Evolutionary conservation across 1,140 invertebrate species (phyloP), one percentile per base, ranked within the genome.

Genomic region (Drosophila pallidifrons): DNA sequence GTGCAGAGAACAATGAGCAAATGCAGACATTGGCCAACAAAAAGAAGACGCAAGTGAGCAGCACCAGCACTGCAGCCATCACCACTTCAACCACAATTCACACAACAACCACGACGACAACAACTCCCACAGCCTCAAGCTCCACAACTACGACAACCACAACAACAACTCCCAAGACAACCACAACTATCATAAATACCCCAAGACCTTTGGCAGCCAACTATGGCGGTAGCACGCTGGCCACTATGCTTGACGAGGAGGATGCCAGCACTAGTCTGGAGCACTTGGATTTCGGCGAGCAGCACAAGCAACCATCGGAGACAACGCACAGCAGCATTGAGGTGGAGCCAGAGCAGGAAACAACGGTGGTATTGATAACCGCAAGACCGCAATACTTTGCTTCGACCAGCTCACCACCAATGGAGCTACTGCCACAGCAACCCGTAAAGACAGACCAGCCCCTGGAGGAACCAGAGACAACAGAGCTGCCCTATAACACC

Each of bases 191-290:
- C 8, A 30, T 72, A 6, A 85, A 47, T 5, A 86, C 72, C 1
- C 61, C 16, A 0, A 66, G 70, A 11, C 87, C 87, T 5, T 35
- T 75, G 11, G 57, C 49, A 0, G 65, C 73, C 1, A 57, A 82
- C 46, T 91, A 91, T n/a, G 86, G 86, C 2, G 86, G 87, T 25
- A 90, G 86, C 49, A 90, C 86, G 1, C 20, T 90, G 49, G 79
- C 86, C 20, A 91, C 86, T 5, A 90, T 91, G 82, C 69, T 90
- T 11, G 81, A 75, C 3, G 82, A 86, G 28, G 86, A 83, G 13
- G 81, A 75, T 1, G 32, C 45, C 10, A 79, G 74, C 41, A 68
- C 60, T 2, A 55, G 28, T 2, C 15, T 69, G 13, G 67, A 74
- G 10, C 51, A 28, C 0, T 59, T 54, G 0, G 77, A 75, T 0